phyloP scores from a whole-genome alignment of 2,113 vertebrate species.

The Irena cyanogastra region DNA sequence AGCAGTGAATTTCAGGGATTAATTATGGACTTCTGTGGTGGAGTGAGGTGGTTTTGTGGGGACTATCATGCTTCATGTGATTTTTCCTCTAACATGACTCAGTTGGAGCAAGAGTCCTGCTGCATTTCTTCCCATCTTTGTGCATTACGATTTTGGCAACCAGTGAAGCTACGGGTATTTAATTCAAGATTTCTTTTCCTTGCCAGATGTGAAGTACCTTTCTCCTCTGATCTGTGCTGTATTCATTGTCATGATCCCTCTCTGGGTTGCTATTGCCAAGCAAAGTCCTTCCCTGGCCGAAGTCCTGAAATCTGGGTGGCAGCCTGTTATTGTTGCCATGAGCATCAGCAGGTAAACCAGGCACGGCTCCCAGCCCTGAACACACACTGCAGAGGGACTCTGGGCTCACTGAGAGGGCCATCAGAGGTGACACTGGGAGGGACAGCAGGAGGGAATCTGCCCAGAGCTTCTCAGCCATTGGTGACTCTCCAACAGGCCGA shows the following conservation, averaged over 20 bases:
- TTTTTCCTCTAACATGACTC: not conserved
- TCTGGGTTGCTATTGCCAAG: conserved; percentile 84
- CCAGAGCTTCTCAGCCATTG: not conserved
- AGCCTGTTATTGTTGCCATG: conserved; percentile 94
- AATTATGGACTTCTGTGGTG: conserved; percentile 2
- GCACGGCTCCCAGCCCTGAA: fast-evolving
- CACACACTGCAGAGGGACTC: not conserved
- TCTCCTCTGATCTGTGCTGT: conserved; percentile 77
- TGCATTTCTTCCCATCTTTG: not conserved
- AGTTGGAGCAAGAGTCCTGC: not conserved
- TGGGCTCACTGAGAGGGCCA: not conserved
- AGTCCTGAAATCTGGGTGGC: conserved; percentile 88
- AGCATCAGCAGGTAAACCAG: conserved; percentile 87
- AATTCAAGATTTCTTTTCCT: not conserved
- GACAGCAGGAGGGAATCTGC: not conserved
- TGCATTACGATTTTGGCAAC: not conserved
- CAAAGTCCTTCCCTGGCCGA: conserved; percentile 80
- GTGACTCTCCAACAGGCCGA: not conserved
- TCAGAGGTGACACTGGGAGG: not conserved
- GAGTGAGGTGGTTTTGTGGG: not conserved
- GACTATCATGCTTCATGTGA: not conserved
- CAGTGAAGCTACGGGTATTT: not conserved
- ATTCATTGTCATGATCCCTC: conserved; percentile 83
- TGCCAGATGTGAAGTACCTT: conserved; percentile 81
- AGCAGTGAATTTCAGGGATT: conserved; percentile 7